A percentile compares a stretch with the other conserved stretches of the same genome.
Evolutionary conservation across 2,113 vertebrate species (phyloP).

Genomic region (Alethe castanea): DNA sequence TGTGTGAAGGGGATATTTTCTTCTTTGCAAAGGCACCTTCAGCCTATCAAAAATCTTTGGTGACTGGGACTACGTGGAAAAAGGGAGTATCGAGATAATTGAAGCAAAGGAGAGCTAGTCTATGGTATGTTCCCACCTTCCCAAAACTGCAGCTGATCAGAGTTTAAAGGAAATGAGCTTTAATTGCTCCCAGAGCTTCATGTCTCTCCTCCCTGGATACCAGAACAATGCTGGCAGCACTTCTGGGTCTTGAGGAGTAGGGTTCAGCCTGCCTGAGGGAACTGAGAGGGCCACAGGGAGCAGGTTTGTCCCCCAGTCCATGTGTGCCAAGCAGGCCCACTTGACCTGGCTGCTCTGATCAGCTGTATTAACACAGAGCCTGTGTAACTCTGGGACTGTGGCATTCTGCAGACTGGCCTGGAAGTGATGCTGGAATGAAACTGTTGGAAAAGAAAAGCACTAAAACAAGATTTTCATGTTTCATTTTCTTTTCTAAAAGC

Average conservation of each 20-base stretch:
- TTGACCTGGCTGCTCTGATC: neutral
- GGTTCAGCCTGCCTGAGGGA: fast-evolving
- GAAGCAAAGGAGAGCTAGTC: neutral
- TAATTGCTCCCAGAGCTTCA: neutral
- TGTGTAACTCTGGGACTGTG: neutral
- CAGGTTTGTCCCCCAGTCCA: neutral
- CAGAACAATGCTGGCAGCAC: neutral
- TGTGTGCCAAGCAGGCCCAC: neutral
- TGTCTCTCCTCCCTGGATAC: neutral
- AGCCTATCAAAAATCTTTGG: neutral
- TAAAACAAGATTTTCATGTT: neutral
- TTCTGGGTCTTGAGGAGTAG: neutral
- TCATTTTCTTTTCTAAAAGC: slow-evolving; percentile 54
- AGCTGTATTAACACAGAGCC: neutral
- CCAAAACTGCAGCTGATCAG: neutral
- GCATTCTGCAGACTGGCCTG: neutral
- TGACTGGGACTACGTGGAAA: neutral
- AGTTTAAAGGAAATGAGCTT: neutral
- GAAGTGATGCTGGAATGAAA: neutral
- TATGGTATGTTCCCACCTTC: neutral
- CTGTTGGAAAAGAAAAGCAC: neutral
- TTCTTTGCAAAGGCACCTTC: neutral
- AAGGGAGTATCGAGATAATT: neutral
- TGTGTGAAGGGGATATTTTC: neutral
- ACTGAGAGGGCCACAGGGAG: fast-evolving